Evolutionary conservation across 2,113 vertebrate species (phyloP).

Genomic region (Ammodytes marinus): DNA sequence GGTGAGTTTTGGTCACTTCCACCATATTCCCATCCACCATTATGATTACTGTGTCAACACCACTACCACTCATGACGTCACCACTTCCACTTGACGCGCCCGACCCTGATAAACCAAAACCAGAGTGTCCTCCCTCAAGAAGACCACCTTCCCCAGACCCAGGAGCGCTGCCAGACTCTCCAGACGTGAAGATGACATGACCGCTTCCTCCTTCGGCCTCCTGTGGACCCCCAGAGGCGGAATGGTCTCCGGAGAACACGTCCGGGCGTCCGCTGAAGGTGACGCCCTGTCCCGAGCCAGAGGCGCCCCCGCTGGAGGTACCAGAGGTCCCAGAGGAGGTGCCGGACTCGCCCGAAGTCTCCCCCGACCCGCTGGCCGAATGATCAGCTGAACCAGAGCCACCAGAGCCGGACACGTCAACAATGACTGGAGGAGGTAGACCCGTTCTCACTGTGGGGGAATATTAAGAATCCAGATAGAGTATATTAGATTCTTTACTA

Average conservation of each 20-base stretch:
- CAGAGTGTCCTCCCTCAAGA: conserved; percentile 47
- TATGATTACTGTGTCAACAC: conserved; percentile 79
- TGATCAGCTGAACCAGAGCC: conserved; percentile 71
- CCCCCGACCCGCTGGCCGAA: conserved; percentile 67
- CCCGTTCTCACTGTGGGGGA: conserved; percentile 82
- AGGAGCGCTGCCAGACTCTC: conserved; percentile 66
- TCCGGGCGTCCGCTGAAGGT: conserved; percentile 51
- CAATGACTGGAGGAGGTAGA: conserved; percentile 76
- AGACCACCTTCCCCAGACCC: conserved; percentile 44
- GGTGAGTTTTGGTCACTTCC: conserved; percentile 74
- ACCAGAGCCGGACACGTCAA: conserved; percentile 71
- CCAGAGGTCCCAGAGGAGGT: conserved; percentile 9
- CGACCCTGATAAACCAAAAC: conserved; percentile 79
- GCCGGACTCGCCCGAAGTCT: conserved; percentile 63
- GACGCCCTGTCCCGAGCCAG: conserved; percentile 68
- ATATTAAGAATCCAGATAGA: conserved; percentile 21
- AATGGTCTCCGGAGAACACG: conserved; percentile 63
- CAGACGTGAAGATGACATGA: conserved; percentile 46
- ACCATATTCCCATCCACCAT: conserved; percentile 82
- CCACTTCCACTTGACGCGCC: conserved; percentile 56
- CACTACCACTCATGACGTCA: conserved; percentile 69
- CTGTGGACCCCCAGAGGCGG: conserved; percentile 60
- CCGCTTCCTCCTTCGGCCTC: conserved; percentile 68
- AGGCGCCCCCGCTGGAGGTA: conserved; percentile 54
- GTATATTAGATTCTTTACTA: neutral